These are phyloP conservation scores for Megamerina dolium DNA, from an alignment of 2,888 invertebrate genomes.

Conservation along the genomic window DNA sequence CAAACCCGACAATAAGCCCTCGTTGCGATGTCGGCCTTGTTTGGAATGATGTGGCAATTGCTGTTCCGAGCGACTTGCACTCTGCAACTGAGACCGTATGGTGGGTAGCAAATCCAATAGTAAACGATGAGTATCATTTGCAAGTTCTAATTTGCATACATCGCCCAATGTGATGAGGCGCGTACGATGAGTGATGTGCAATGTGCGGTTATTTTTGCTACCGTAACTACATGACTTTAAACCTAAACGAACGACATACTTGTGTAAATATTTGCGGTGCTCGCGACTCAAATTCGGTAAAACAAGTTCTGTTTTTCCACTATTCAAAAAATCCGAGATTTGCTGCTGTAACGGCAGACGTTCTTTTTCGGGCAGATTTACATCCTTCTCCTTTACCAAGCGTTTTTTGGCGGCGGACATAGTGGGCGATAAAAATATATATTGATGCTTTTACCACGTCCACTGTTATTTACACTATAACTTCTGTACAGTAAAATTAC, in stretches of 20 bases:
- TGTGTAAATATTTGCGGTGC: constrained; percentile 35
- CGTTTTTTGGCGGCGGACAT: background rate
- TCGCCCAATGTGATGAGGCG: constrained; percentile 13
- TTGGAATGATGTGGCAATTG: constrained; percentile 14
- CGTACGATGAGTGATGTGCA: constrained; percentile 28
- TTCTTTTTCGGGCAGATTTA: constrained; percentile 16
- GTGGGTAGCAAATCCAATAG: constrained; percentile 20
- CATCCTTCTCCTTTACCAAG: constrained; percentile 6
- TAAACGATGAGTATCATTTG: constrained; percentile 18
- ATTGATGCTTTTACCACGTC: constrained; percentile 10
- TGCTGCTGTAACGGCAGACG: constrained; percentile 22
- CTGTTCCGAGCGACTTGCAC: background rate
- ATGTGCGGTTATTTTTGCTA: constrained; percentile 23
- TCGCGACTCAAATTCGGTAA: constrained; percentile 24
- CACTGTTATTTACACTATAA: too few species aligned
- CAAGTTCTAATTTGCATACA: constrained; percentile 19
- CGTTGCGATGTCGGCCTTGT: constrained; percentile 22
- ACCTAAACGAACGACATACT: constrained; percentile 27
- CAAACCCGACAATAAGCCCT: constrained; percentile 23
- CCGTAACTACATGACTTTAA: constrained; percentile 33
- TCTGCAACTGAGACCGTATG: constrained; percentile 14
- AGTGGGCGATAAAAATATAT: background rate
- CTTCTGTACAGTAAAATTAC: too few species aligned
- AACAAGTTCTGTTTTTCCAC: constrained; percentile 21
- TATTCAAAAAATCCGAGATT: constrained; percentile 30